Percentiles rank a stretch among this genome's conserved stretches.
phyloP scores from a whole-genome alignment of 2,888 invertebrate species.

The Thymelicus sylvestris region DNA sequence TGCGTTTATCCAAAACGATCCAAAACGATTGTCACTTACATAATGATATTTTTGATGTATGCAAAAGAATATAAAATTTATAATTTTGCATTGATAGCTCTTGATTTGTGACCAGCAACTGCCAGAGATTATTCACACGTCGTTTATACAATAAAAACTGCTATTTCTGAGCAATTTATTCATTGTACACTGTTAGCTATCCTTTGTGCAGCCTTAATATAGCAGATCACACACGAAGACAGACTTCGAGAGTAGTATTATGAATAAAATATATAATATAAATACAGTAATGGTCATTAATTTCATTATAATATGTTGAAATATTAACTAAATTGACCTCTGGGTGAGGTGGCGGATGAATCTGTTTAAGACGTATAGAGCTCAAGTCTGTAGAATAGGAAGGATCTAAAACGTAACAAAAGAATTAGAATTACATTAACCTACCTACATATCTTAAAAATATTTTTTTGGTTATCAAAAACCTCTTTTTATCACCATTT shows the following conservation, averaged over 20 bases:
- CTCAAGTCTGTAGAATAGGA: too few relatives aligned
- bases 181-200: not conserved
- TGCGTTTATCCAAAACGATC: not conserved
- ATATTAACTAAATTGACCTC: not conserved
- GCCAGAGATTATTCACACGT: not conserved
- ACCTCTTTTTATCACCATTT: too few relatives aligned
- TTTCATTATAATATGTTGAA: too few relatives aligned
- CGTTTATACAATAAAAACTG: not conserved
- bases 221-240: not conserved
- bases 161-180: conserved; percentile 1
- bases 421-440: too few relatives aligned
- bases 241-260: not conserved
- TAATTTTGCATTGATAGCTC: not conserved
- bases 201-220: not conserved
- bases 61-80: not conserved
- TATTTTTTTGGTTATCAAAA: too few relatives aligned
- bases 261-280: too few relatives aligned
- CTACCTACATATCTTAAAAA: too few relatives aligned
- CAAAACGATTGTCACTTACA: not conserved
- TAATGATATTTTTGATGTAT: too few relatives aligned
- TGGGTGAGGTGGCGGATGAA: not conserved
- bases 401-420: too few relatives aligned
- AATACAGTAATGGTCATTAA: too few relatives aligned
- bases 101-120: not conserved
- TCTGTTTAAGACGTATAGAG: not conserved